A percentile compares a stretch with the other conserved stretches of the same genome.
These are phyloP conservation scores for Agrotis puta DNA, from an alignment of 2,888 invertebrate genomes.

Conservation along the genomic window DNA sequence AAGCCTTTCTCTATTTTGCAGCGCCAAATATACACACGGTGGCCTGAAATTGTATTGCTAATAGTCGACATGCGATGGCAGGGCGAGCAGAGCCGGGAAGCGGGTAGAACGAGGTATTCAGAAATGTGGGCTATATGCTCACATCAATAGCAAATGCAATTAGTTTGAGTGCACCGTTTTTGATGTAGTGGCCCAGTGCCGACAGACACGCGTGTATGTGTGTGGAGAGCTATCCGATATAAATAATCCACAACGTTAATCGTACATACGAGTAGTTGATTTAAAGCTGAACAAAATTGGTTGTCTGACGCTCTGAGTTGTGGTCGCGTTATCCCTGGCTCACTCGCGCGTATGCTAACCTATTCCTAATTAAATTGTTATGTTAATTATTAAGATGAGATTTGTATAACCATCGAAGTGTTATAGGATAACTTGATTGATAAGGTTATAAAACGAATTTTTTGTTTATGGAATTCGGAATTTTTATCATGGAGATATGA, in stretches of 20 bases:
- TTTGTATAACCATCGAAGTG: background rate
- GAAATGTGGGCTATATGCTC: slow-evolving; percentile 72
- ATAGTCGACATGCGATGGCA: slow-evolving; percentile 67
- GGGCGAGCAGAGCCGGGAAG: slow-evolving; percentile 26
- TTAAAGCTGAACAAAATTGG: slow-evolving; percentile 68
- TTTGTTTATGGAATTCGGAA: background rate
- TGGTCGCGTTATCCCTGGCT: slow-evolving; percentile 44
- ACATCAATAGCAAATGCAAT: slow-evolving; percentile 89
- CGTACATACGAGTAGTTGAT: slow-evolving; percentile 70
- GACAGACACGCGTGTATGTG: slow-evolving; percentile 73
- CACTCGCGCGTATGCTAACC: slow-evolving; percentile 16
- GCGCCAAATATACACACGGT: slow-evolving; percentile 60
- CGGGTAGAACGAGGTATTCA: slow-evolving; percentile 69
- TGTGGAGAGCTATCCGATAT: slow-evolving; percentile 77
- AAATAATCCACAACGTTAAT: slow-evolving; percentile 81
- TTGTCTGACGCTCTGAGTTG: slow-evolving; percentile 50
- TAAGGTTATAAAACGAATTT: background rate
- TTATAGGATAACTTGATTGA: background rate
- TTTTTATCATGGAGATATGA: background rate
- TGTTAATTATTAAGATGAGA: slow-evolving; percentile 12
- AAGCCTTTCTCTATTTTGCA: slow-evolving; percentile 59
- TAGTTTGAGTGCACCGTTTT: slow-evolving; percentile 90
- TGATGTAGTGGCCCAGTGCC: slow-evolving; percentile 86
- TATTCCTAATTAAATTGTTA: slow-evolving; percentile 41
- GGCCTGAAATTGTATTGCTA: slow-evolving; percentile 69